Evolutionary conservation across 2,113 vertebrate species (phyloP).

Genomic region (Ammodramus savannarum): DNA sequence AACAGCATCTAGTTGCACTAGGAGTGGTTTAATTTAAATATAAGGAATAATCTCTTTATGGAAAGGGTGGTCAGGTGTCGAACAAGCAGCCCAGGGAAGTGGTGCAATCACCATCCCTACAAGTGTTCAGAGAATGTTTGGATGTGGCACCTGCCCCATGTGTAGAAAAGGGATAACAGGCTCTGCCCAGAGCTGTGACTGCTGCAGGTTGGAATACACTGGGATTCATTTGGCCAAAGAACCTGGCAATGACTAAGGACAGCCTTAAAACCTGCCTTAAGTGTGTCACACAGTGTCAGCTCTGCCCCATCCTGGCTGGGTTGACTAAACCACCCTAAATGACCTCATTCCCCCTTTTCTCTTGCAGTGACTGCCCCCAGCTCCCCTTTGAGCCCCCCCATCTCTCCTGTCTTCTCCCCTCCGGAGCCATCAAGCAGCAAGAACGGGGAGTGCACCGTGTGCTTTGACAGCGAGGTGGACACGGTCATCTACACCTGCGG

Average conservation of each 20-base stretch:
- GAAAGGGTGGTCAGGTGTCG: rapidly evolving
- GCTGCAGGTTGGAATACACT: background rate
- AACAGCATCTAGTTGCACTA: background rate
- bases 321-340: no score
- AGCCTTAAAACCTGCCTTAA: background rate
- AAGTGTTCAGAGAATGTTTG: background rate
- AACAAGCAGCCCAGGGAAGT: background rate
- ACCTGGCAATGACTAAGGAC: background rate
- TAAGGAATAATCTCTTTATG: background rate
- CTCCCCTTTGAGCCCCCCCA: constrained; percentile 89
- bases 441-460: constrained; percentile 91
- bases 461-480: constrained; percentile 97
- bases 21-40: background rate
- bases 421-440: constrained; percentile 82
- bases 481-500: constrained; percentile 98
- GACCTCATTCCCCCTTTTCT: background rate
- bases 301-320: background rate
- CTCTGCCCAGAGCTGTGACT: background rate
- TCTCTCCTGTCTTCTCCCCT: constrained; percentile 82
- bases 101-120: background rate
- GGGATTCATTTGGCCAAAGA: background rate
- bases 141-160: background rate
- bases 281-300: rapidly evolving
- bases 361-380: constrained; percentile 92
- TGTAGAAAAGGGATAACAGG: no score